These are phyloP conservation scores for Allolobophora icterica DNA, from an alignment of 2,888 invertebrate genomes.

Conservation along the genomic window DNA sequence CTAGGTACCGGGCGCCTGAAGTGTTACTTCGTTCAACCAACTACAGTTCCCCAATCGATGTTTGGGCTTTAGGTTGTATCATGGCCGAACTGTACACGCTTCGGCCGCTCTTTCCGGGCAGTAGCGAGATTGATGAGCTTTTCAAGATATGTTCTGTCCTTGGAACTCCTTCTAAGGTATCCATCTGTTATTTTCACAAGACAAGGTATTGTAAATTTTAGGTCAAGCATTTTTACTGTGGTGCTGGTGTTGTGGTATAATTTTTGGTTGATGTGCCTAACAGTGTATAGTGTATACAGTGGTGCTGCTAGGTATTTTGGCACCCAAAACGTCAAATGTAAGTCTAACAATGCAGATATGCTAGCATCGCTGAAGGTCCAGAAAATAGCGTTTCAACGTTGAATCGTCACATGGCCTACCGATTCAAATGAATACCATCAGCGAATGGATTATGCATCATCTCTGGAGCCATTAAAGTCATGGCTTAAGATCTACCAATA, in stretches of 20 bases:
- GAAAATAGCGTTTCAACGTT: too few species aligned
- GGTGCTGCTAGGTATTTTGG: not conserved
- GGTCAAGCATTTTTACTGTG: not conserved
- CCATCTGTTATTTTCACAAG: not conserved
- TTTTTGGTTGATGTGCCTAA: not conserved
- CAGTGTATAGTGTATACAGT: not conserved
- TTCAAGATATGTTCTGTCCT: constrained; percentile 91
- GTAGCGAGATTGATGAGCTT: constrained; percentile 93
- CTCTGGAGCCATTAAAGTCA: too few species aligned
- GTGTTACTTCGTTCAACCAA: constrained; percentile 92
- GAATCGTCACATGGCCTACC: too few species aligned
- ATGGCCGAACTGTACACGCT: constrained; percentile 95
- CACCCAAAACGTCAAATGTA: too few species aligned
- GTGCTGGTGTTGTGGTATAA: not conserved
- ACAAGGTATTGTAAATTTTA: not conserved
- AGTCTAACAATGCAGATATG: too few species aligned
- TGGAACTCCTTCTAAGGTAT: constrained; percentile 86
- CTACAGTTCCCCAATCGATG: constrained; percentile 94
- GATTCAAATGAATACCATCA: too few species aligned
- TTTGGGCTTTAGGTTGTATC: constrained; percentile 98
- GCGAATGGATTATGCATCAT: too few species aligned
- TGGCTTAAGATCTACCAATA: too few species aligned
- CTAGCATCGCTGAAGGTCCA: too few species aligned
- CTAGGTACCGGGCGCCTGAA: constrained; percentile 78
- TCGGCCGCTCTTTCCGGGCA: constrained; percentile 92